These are phyloP conservation scores for Trichogramma evanescens DNA, from an alignment of 2,888 invertebrate genomes.

Conservation along the genomic window DNA sequence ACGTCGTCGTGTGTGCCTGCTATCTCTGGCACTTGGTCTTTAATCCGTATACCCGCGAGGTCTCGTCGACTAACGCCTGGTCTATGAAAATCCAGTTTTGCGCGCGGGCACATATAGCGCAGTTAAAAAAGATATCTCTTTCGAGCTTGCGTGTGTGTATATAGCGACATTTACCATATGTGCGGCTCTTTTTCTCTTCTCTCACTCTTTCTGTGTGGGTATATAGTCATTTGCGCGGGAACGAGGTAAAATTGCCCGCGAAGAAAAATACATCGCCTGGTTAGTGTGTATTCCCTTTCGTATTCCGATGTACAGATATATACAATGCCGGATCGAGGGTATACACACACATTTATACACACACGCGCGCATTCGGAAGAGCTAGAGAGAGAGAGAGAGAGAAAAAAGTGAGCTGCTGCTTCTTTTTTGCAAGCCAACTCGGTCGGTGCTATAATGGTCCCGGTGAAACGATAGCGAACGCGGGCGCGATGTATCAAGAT, in stretches of 20 bases:
- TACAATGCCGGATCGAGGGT: no score
- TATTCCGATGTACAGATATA: no score
- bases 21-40: slow-evolving; percentile 15
- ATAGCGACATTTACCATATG: no score
- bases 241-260: no score
- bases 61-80: slow-evolving; percentile 11
- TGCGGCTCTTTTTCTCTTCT: no score
- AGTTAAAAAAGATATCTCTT: not conserved
- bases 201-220: no score
- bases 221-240: not conserved
- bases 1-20: not conserved
- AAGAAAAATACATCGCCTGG: no score
- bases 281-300: no score
- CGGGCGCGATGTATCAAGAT: slow-evolving; percentile 40
- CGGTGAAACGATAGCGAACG: slow-evolving; percentile 32
- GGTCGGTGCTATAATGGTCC: slow-evolving; percentile 33
- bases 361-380: not conserved
- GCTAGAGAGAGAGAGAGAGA: slow-evolving; percentile 23
- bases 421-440: slow-evolving; percentile 20
- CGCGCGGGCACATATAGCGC: slow-evolving; percentile 1
- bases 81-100: slow-evolving; percentile 30
- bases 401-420: slow-evolving; percentile 9
- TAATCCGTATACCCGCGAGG: slow-evolving; percentile 21
- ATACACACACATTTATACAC: no score
- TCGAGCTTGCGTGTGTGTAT: no score